Evolutionary conservation across 2,113 vertebrate genomes (phyloP).

Genomic region (Symphodus melops): DNA sequence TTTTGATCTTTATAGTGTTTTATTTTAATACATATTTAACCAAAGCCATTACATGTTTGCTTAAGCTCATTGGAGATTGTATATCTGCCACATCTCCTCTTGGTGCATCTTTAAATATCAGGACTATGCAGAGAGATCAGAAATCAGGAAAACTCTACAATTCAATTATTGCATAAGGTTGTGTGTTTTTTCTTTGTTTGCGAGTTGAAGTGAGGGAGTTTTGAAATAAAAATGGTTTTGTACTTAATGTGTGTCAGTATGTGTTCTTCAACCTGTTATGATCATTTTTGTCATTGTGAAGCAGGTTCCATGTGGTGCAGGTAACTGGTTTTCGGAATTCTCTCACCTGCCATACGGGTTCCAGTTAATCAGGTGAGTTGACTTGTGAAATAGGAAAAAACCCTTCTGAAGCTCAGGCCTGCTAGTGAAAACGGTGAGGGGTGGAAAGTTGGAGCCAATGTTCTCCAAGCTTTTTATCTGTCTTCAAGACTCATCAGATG

Average conservation of each 20-base stretch:
- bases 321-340: no score
- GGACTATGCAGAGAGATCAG: background rate
- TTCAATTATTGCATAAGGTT: background rate
- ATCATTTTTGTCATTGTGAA: background rate
- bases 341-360: no score
- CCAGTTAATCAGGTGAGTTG: no score
- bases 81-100: background rate
- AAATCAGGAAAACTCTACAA: background rate
- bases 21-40: slow-evolving; percentile 22
- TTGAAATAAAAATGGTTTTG: slow-evolving; percentile 71
- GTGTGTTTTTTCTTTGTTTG: slow-evolving; percentile 19
- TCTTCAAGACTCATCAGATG: background rate
- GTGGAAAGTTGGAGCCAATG: background rate
- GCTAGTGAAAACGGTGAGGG: background rate
- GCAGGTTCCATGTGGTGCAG: background rate
- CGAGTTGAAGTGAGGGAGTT: slow-evolving; percentile 23
- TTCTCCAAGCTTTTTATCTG: no score
- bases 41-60: slow-evolving; percentile 39
- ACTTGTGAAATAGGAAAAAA: background rate
- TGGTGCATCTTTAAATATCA: background rate
- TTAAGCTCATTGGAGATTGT: background rate
- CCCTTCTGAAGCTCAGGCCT: background rate
- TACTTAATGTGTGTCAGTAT: slow-evolving; percentile 5
- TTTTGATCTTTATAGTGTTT: slow-evolving; percentile 17
- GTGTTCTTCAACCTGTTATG: background rate